Conservation (phyloP, 2,888 invertebrate genomes). For the Keiferia lycopersicella region DNA sequence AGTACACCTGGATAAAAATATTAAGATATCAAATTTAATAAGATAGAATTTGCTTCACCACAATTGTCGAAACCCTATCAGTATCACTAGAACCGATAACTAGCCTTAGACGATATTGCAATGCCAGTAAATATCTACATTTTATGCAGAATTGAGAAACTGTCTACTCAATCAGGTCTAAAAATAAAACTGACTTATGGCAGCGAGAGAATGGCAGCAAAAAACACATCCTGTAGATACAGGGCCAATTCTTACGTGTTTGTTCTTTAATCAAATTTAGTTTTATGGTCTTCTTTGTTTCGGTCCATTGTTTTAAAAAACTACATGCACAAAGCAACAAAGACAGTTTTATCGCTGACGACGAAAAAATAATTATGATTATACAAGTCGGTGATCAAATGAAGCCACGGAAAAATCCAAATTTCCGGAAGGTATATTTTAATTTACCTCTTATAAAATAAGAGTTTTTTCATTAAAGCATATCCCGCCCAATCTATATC, state of each 20-base stretch:
- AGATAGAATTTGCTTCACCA: conserved; percentile 2
- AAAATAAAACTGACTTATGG: conserved; percentile 17
- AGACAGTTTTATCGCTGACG: conserved; percentile 1
- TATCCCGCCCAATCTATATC: too few relatives aligned
- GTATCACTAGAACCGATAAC: neutral
- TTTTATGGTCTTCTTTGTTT: conserved; percentile 32
- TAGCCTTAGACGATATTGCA: neutral
- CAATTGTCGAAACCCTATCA: neutral
- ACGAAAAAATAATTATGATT: neutral
- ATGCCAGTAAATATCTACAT: conserved; percentile 10
- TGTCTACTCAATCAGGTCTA: conserved; percentile 11
- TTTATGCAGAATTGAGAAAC: conserved; percentile 23
- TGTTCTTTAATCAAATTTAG: conserved; percentile 34
- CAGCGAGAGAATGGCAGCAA: conserved; percentile 3
- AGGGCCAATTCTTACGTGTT: conserved; percentile 13
- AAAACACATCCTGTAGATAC: conserved; percentile 13
- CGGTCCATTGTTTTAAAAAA: conserved; percentile 3
- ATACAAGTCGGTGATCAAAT: conserved; percentile 45
- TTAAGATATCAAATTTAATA: neutral
- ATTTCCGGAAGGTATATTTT: conserved; percentile 52
- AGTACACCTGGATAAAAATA: too few relatives aligned
- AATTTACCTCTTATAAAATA: too few relatives aligned
- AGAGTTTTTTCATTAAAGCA: too few relatives aligned
- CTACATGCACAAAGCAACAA: neutral
- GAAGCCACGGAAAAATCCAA: conserved; percentile 46